Base-by-base conservation (phyloP, 2,113 vertebrate species). In the Ceratotherium simum region DNA sequence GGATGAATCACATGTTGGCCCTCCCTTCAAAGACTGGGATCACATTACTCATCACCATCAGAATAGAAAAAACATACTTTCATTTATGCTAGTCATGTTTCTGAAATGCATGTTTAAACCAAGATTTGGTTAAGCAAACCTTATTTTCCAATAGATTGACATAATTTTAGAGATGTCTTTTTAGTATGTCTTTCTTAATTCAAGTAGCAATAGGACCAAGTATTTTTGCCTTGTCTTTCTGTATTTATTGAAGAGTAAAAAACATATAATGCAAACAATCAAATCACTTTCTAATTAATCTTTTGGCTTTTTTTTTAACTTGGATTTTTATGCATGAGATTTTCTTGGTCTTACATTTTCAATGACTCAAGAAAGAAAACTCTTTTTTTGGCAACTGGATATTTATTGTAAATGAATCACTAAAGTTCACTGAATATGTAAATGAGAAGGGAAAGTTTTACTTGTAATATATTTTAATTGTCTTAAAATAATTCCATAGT, bases 321-420 rank as follows among this genome's bases (percentile, higher is more conserved):
- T 73, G 36, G 21, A 48, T 78, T 90, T 94, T 92, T 88, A 80
- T 51, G 2, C 23, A 65, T 67, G 62, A 94, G n/a, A 76, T 88
- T 69, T 94, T 96, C 79, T 80, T 81, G 25, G 8, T 65, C 67
- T 96, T 86, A 6, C 3, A 95, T 62, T 76, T 85, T 81, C 60
- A 92, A 69, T 48, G 54, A 92, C 17, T 94, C 20, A 69, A 62
- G 51, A 18, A 16, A 89, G 33, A 95, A 96, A 85, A 39, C 3
- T 13, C 75, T 51, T 48, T 51, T 48, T 86, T 56, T 73, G 48
- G 92, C 56, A 76, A 69, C 1, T 87, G 5, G 42, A 6, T 76
- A 65, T 54, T 92, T 91, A 90, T 10, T 93, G 2, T n/a, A 13
- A 90, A 89, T 20, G 8, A 76, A 72, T 76, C 76, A 84, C 6